phyloP scores from a whole-genome alignment of 2,113 vertebrate species.

The Raja brachyura region DNA sequence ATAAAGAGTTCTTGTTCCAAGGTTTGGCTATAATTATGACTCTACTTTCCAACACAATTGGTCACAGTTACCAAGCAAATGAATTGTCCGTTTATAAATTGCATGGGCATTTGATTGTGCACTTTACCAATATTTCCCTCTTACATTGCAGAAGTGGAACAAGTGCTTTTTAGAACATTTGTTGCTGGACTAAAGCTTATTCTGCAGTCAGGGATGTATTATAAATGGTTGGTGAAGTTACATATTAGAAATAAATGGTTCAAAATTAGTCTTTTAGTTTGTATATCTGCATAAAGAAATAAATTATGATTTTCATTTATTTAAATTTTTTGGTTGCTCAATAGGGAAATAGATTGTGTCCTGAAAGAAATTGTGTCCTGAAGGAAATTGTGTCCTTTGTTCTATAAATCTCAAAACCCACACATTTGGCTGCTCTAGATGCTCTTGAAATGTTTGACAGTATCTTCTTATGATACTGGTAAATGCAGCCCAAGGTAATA shows the following conservation, averaged over 20 bases:
- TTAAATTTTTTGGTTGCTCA: neutral
- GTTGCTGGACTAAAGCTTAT: neutral
- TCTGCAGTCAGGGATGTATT: neutral
- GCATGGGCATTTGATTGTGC: neutral
- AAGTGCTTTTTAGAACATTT: neutral
- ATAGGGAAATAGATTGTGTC: neutral
- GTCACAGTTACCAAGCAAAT: neutral
- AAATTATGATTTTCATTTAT: neutral
- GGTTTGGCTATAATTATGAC: neutral
- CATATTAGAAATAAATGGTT: neutral
- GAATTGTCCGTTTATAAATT: neutral
- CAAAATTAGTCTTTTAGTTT: neutral
- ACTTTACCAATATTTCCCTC: neutral
- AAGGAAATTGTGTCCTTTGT: neutral
- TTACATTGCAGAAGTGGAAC: neutral
- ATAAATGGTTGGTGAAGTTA: neutral
- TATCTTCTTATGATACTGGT: neutral
- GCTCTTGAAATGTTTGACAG: neutral
- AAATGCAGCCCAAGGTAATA: conserved; percentile 8
- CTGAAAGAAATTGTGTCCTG: neutral
- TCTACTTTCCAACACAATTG: neutral
- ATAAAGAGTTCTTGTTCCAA: too few relatives aligned
- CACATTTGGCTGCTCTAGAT: neutral
- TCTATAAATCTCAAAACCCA: neutral
- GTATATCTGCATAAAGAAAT: neutral